These are phyloP conservation scores for Bettongia penicillata DNA, from an alignment of 2,113 vertebrate species.

Conservation along the genomic window DNA sequence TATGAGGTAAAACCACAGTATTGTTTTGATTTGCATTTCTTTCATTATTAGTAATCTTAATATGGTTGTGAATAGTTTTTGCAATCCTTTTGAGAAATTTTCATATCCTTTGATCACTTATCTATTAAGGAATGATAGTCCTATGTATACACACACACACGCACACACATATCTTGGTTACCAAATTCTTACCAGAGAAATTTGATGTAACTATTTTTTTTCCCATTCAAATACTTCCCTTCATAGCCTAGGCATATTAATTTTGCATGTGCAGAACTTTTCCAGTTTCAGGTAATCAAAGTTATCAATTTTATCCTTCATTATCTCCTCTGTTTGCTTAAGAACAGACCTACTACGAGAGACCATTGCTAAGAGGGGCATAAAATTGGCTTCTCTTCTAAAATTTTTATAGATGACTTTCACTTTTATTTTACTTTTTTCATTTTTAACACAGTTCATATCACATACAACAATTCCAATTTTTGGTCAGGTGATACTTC, in stretches of 20 bases:
- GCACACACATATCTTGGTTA: too few relatives aligned
- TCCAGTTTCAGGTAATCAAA: neutral
- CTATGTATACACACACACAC: too few relatives aligned
- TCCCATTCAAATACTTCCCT: neutral
- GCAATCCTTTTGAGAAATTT: too few relatives aligned
- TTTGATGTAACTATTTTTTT: neutral
- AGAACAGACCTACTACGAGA: neutral
- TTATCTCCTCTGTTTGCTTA: neutral
- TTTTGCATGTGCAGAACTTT: neutral
- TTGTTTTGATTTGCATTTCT: neutral
- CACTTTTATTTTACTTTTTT: too few relatives aligned
- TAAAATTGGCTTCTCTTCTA: neutral
- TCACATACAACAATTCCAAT: too few relatives aligned
- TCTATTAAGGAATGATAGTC: neutral
- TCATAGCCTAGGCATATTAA: neutral
- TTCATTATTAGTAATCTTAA: neutral
- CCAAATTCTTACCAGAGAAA: neutral
- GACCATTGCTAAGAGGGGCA: too few relatives aligned
- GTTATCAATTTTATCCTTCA: neutral
- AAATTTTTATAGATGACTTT: neutral
- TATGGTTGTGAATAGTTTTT: neutral
- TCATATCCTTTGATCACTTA: neutral
- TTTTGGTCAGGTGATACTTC: too few relatives aligned
- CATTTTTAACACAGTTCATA: too few relatives aligned
- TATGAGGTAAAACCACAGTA: too few relatives aligned